Percentiles rank a stretch among this genome's conserved stretches.
Conservation (phyloP, 2,797 vertebrate species). For the Bradypodion pumilum region DNA sequence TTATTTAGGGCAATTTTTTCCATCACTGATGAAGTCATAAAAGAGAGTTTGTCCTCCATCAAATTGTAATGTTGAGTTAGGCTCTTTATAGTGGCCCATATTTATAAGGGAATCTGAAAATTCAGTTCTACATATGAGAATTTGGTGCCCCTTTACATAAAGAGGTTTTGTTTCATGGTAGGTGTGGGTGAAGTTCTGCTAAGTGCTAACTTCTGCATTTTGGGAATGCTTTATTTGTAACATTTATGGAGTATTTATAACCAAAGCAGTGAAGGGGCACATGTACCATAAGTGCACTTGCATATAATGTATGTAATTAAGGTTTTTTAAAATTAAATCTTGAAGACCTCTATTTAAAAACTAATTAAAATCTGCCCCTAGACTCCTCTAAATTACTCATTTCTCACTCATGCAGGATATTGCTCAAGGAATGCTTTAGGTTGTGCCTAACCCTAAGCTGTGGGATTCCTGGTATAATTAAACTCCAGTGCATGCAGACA, state of each 20-base stretch:
- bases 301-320: conserved; percentile 58
- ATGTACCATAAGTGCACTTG: conserved; percentile 65
- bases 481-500: conserved; percentile 68
- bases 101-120: conserved; percentile 54
- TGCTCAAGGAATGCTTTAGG: conserved; percentile 76
- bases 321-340: conserved; percentile 33
- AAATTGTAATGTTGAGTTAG: background rate
- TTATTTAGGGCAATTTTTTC: background rate
- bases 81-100: background rate
- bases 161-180: conserved; percentile 42
- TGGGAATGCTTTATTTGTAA: conserved; percentile 1
- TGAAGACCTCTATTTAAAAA: conserved; percentile 72
- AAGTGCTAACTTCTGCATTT: background rate
- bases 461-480: conserved; percentile 72
- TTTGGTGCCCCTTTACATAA: conserved; percentile 46
- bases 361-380: conserved; percentile 77
- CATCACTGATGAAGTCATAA: background rate
- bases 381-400: conserved; percentile 78
- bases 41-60: background rate
- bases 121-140: conserved; percentile 40
- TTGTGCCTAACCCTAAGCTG: conserved; percentile 67
- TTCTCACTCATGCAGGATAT: conserved; percentile 76
- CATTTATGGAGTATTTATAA: conserved; percentile 51
- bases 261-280: conserved; percentile 54
- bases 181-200: conserved; percentile 41